Percentiles rank a stretch among this genome's conserved stretches.
These are phyloP conservation scores for Meleagris gallopavo DNA, from an alignment of 2,113 vertebrate genomes.

Conservation along the genomic window DNA sequence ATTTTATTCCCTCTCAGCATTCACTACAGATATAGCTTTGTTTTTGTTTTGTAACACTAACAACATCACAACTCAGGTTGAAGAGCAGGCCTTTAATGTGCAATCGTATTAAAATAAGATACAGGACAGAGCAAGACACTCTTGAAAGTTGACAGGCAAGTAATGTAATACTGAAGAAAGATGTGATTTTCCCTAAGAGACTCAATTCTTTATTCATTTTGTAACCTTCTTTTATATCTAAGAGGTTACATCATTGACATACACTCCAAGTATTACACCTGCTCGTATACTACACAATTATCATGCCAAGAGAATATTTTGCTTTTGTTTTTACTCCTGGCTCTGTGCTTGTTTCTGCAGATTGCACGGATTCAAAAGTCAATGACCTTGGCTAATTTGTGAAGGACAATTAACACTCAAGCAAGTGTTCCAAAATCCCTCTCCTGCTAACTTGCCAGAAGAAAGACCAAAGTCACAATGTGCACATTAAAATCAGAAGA, in stretches of 20 bases:
- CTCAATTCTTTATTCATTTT: not conserved
- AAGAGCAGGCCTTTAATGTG: not conserved
- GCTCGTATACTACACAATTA: not conserved
- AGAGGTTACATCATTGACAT: not conserved
- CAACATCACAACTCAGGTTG: not conserved
- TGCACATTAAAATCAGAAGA: accelerated
- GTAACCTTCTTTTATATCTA: not conserved
- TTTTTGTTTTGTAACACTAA: not conserved
- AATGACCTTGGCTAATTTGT: constrained; percentile 7
- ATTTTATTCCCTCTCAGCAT: not conserved
- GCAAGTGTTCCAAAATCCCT: not conserved
- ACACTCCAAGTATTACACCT: not conserved
- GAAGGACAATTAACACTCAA: constrained; percentile 22
- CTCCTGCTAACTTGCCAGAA: not conserved
- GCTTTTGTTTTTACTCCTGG: not conserved
- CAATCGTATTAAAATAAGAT: not conserved
- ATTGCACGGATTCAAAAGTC: not conserved
- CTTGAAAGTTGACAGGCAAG: not conserved
- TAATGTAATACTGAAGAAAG: not conserved
- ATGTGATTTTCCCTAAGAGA: not conserved
- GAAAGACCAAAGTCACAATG: not conserved
- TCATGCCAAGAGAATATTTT: not conserved
- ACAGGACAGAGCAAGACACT: not conserved
- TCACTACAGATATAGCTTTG: not conserved
- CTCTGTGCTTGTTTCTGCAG: not conserved